Base-by-base conservation (phyloP, 2,888 invertebrate genomes). In the Cetonia aurata region DNA sequence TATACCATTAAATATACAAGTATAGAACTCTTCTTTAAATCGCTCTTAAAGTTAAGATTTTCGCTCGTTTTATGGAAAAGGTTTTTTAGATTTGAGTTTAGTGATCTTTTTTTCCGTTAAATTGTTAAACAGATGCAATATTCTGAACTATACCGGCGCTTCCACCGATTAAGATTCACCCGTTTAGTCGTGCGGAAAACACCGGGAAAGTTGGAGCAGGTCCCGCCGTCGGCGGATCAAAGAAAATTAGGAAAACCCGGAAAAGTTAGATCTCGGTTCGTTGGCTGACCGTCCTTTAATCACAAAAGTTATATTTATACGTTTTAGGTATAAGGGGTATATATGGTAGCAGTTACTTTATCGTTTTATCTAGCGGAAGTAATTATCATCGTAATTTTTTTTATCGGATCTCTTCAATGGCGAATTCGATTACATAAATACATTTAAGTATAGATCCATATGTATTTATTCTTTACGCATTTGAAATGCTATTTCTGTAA, bases 231-330 rank as follows among this genome's bases (percentile, higher is more conserved):
- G 59, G 25, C 46, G 62, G 62, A 65, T 65, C 62, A 65, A 65
- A 65, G 62, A 50, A 65, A 65, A 50, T 65, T 37, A 57, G 57
- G 57, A 57, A 57, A 41, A 57, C 12, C 50, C 10, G 25, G 48
- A 65, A 65, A 65, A 65, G 50, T 65, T 65, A 37, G 37, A 17
- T 50, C 48, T 65, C 62, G 37, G 62, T 65, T 50, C 37, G 62
- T 50, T 50, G 57, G 37, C 17, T 15, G 62, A 46, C 62, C 48
- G 37, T 65, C 62, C 50, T 65, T 65, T 65, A 65, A 65, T 65
- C 62, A 65, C 50, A 65, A 65, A 65, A 57, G 57, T 57, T 57
- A 57, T 57, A 57, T 57, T 57, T 57, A 57, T 57, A 57, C 42
- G 42, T 57, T 42, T 57, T 19, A 57, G 57, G 17, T 56, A 37